These are phyloP conservation scores for Tribolium castaneum DNA, from an alignment of 1,140 invertebrate genomes.

Conservation along the genomic window DNA sequence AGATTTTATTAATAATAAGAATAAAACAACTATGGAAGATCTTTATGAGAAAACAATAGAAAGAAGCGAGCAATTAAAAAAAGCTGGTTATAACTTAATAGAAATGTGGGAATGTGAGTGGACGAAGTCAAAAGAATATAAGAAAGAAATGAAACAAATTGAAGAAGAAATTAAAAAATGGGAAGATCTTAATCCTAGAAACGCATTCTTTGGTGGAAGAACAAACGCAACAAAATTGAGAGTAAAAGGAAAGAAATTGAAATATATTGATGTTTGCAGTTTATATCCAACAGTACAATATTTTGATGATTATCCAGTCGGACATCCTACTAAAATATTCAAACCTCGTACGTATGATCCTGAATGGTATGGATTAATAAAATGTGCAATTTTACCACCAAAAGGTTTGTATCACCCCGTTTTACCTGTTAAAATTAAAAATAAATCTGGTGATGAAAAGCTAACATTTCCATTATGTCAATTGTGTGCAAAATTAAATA, in stretches of 20 bases:
- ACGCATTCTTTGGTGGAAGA: conserved; percentile 28
- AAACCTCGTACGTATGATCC: conserved; percentile 38
- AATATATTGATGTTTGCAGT: conserved; percentile 31
- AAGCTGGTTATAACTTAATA: conserved; percentile 1
- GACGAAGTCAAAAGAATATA: conserved; percentile 25
- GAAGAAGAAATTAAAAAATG: conserved; percentile 19
- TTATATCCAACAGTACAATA: conserved; percentile 35
- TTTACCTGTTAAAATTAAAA: conserved; percentile 42
- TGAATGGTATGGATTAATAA: conserved; percentile 43
- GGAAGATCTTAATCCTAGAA: conserved; percentile 30
- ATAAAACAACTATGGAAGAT: background rate
- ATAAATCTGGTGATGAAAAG: conserved; percentile 29
- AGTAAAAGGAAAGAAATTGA: conserved; percentile 13
- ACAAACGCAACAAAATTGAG: conserved; percentile 29
- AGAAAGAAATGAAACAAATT: conserved; percentile 37
- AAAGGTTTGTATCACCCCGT: conserved; percentile 42
- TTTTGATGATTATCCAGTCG: conserved; percentile 28
- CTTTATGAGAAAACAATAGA: background rate
- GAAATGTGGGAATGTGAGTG: conserved; percentile 4
- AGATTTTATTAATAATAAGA: background rate
- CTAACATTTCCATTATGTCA: conserved; percentile 12
- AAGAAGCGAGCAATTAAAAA: conserved; percentile 9
- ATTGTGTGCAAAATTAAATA: conserved; percentile 16
- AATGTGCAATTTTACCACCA: conserved; percentile 46
- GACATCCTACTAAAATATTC: conserved; percentile 37